Conservation (phyloP, 2,888 invertebrate species). For the Alloscopus bannaensis region DNA sequence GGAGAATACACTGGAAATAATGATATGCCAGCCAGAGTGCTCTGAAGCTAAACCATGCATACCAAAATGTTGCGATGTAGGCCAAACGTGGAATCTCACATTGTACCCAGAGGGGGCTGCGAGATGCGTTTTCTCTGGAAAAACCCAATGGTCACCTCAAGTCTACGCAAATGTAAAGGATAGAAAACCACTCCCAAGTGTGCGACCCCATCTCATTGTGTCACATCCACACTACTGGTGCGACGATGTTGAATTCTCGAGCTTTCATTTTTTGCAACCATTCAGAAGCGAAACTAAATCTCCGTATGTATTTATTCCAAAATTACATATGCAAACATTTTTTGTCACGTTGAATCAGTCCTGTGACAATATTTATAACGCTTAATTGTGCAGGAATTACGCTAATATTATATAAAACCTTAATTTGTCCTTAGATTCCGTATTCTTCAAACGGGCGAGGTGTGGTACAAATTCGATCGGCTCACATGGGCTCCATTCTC, state of each 20-base stretch:
- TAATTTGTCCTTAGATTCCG: too few relatives aligned
- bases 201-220: constrained; percentile 62
- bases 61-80: constrained; percentile 70
- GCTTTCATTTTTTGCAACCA: constrained; percentile 40
- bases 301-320: too few relatives aligned
- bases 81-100: constrained; percentile 69
- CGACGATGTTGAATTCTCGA: constrained; percentile 19
- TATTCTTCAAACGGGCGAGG: constrained; percentile 54
- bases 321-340: too few relatives aligned
- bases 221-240: constrained; percentile 69
- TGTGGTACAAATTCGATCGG: constrained; percentile 62
- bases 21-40: constrained; percentile 69
- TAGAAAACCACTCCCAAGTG: constrained; percentile 28
- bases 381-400: too few relatives aligned
- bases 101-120: constrained; percentile 57
- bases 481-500: constrained; percentile 50
- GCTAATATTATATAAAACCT: too few relatives aligned
- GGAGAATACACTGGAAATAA: constrained; percentile 36
- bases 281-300: constrained; percentile 50
- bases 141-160: constrained; percentile 62
- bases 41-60: constrained; percentile 65
- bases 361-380: background rate
- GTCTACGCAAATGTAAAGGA: constrained; percentile 52
- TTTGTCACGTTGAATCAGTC: background rate
- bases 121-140: constrained; percentile 56